Evolutionary conservation across 2,797 vertebrate species (phyloP).

Genomic region (Neosalanx taihuensis): DNA sequence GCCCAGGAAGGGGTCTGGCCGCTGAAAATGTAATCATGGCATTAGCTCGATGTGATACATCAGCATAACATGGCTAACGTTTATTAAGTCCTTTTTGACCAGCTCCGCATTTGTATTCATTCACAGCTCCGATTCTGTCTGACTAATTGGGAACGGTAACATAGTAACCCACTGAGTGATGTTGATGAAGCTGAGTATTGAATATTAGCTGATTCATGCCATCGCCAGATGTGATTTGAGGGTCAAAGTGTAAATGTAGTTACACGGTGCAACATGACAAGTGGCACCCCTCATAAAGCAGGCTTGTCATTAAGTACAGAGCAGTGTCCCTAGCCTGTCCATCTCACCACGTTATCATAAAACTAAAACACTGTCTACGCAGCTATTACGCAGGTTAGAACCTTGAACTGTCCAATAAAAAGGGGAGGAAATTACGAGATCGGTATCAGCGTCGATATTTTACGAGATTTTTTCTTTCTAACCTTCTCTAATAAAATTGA

Average conservation of each 20-base stretch:
- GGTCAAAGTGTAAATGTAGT: slow-evolving; percentile 59
- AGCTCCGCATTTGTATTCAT: slow-evolving; percentile 62
- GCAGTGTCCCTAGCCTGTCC: slow-evolving; percentile 61
- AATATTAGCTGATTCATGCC: slow-evolving; percentile 48
- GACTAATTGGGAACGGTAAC: slow-evolving; percentile 64
- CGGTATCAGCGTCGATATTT: slow-evolving; percentile 60
- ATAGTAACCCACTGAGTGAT: slow-evolving; percentile 53
- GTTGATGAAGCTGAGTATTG: slow-evolving; percentile 57
- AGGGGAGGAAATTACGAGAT: slow-evolving; percentile 61
- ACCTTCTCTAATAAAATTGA: slow-evolving; percentile 64
- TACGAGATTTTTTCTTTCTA: slow-evolving; percentile 52
- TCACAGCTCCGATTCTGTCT: slow-evolving; percentile 62
- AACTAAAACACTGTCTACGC: slow-evolving; percentile 55
- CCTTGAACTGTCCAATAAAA: slow-evolving; percentile 73
- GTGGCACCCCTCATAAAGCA: slow-evolving; percentile 64
- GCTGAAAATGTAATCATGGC: slow-evolving; percentile 69
- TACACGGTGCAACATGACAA: slow-evolving; percentile 46
- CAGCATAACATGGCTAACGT: slow-evolving; percentile 46
- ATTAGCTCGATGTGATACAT: slow-evolving; percentile 64
- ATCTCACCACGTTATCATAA: slow-evolving; percentile 61
- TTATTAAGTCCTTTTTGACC: slow-evolving; percentile 54
- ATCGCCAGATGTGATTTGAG: slow-evolving; percentile 25
- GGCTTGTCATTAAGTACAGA: slow-evolving; percentile 68
- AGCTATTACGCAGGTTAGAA: slow-evolving; percentile 66
- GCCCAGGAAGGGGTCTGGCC: slow-evolving; percentile 71